Evolutionary conservation across 2,888 invertebrate genomes (phyloP).

Genomic region (Sarcophaga caerulescens): DNA sequence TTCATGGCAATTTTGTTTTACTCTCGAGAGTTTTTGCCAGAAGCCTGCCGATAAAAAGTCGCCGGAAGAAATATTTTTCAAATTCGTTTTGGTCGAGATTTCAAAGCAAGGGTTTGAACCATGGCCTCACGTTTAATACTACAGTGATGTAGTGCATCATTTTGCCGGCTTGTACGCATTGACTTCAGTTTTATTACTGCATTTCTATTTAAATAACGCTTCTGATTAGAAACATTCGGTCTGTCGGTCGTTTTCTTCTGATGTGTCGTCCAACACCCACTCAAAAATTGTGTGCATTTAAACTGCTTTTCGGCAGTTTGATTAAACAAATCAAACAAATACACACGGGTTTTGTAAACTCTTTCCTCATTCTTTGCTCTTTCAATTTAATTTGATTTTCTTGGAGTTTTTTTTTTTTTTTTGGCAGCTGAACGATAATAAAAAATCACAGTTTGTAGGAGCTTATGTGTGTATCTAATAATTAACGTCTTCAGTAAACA

Average conservation of each 20-base stretch:
- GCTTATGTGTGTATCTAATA: background rate
- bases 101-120: too few species aligned
- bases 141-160: background rate
- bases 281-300: conserved; percentile 38
- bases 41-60: too few species aligned
- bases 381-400: background rate
- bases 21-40: too few species aligned
- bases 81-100: too few species aligned
- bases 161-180: background rate
- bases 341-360: background rate
- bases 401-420: background rate
- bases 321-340: background rate
- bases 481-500: background rate
- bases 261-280: conserved; percentile 25
- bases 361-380: background rate
- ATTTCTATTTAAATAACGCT: conserved; percentile 51
- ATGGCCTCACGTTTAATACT: too few species aligned
- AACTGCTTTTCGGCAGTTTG: background rate
- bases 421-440: background rate
- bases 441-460: background rate
- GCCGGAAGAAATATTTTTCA: too few species aligned
- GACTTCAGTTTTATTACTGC: background rate
- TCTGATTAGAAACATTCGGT: conserved; percentile 47
- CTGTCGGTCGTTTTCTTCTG: conserved; percentile 27
- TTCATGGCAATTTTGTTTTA: too few species aligned